Evolutionary conservation across 2,888 invertebrate genomes (phyloP).

Genomic region (Alloplasta piceator): DNA sequence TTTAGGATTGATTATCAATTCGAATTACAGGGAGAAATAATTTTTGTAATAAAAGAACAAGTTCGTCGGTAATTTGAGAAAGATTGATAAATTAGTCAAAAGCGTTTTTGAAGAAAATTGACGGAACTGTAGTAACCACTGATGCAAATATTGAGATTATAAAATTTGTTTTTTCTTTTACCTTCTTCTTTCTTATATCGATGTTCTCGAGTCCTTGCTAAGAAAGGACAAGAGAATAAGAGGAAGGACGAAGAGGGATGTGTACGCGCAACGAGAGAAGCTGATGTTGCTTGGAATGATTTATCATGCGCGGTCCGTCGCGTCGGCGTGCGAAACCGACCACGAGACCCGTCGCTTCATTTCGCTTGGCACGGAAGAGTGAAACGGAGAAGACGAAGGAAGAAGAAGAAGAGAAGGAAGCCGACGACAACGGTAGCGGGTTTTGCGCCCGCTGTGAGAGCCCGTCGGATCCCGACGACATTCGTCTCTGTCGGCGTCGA

Average conservation of each 20-base stretch:
- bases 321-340: slow-evolving; percentile 62
- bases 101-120: slow-evolving; percentile 48
- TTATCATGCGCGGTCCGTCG: slow-evolving; percentile 60
- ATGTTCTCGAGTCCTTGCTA: slow-evolving; percentile 17
- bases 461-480: slow-evolving; percentile 36
- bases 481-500: slow-evolving; percentile 55
- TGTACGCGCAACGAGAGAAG: slow-evolving; percentile 28
- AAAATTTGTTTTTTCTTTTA: slow-evolving; percentile 28
- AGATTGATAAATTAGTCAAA: slow-evolving; percentile 33
- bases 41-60: background rate
- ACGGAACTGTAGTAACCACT: slow-evolving; percentile 52
- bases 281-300: slow-evolving; percentile 48
- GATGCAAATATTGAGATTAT: slow-evolving; percentile 56
- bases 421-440: slow-evolving; percentile 37
- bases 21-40: background rate
- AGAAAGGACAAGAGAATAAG: slow-evolving; percentile 28
- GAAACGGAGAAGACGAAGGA: background rate
- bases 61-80: slow-evolving; percentile 31
- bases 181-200: background rate
- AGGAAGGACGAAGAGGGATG: slow-evolving; percentile 4
- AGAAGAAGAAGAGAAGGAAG: slow-evolving; percentile 10
- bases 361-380: slow-evolving; percentile 47
- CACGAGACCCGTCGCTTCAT: slow-evolving; percentile 58
- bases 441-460: slow-evolving; percentile 42
- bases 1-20: background rate